Conservation (phyloP, 1,140 invertebrate genomes). For the Brachionus sp. region DNA sequence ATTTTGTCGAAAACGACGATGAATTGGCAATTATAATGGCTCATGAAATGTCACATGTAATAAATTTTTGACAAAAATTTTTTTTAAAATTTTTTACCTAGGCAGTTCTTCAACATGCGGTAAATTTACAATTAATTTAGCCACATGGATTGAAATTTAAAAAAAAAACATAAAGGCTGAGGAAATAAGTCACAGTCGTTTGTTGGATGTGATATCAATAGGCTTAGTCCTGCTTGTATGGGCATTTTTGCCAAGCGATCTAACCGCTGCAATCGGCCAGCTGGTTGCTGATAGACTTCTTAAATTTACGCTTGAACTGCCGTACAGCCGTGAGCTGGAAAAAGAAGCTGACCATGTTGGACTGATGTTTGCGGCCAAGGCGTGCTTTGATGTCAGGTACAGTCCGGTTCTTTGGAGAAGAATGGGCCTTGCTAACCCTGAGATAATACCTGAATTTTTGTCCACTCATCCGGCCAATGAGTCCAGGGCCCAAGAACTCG, state of each 20-base stretch:
- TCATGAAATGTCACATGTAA: slow-evolving; percentile 68
- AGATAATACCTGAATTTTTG: slow-evolving; percentile 60
- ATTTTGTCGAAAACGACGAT: slow-evolving; percentile 64
- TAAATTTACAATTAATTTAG: not conserved
- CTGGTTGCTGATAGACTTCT: slow-evolving; percentile 44
- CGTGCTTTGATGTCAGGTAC: slow-evolving; percentile 67
- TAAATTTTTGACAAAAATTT: not conserved
- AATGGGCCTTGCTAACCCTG: slow-evolving; percentile 58
- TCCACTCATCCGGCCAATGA: slow-evolving; percentile 66
- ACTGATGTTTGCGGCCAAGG: slow-evolving; percentile 66
- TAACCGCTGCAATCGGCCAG: not conserved
- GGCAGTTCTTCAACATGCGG: slow-evolving; percentile 29
- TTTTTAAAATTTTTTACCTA: not conserved
- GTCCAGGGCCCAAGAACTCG: slow-evolving; percentile 61
- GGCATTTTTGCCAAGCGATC: slow-evolving; percentile 31
- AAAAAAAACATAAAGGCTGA: slow-evolving; percentile 38
- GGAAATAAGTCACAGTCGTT: slow-evolving; percentile 34
- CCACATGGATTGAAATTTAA: not conserved
- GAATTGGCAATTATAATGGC: slow-evolving; percentile 65
- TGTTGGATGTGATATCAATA: slow-evolving; percentile 31
- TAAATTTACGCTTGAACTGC: slow-evolving; percentile 61
- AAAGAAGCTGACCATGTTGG: slow-evolving; percentile 68
- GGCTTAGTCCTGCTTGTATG: not conserved
- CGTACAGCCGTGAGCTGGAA: slow-evolving; percentile 65
- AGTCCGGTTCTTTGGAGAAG: slow-evolving; percentile 65